Conservation (phyloP, 2,888 invertebrate genomes). For the Eucriotettix oculatus region DNA sequence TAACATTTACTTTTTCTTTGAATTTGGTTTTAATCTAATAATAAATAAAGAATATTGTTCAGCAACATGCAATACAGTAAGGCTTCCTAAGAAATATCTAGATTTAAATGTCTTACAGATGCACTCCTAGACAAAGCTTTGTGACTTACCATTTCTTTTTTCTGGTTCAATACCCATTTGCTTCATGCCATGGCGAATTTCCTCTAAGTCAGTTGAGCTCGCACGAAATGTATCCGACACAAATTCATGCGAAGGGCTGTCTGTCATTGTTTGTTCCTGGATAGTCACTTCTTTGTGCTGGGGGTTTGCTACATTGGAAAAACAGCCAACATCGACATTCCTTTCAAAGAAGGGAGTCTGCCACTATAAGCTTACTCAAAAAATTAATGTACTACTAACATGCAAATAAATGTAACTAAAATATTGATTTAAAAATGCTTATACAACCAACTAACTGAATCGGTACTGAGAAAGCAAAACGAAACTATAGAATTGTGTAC, state of each 20-base stretch:
- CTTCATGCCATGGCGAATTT: slow-evolving; percentile 60
- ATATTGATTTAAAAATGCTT: no score
- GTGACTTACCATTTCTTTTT: slow-evolving; percentile 11
- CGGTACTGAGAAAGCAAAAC: no score
- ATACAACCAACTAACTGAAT: no score
- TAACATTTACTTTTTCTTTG: no score
- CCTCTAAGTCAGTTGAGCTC: slow-evolving; percentile 46
- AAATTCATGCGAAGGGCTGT: slow-evolving; percentile 44
- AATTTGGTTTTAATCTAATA: no score
- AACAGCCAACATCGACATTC: slow-evolving; percentile 5
- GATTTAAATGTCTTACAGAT: no score
- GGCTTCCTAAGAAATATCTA: no score
- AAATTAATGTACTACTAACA: no score
- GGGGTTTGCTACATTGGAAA: slow-evolving; percentile 9
- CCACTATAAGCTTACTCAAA: not conserved
- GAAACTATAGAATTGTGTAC: no score
- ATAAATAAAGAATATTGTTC: no score
- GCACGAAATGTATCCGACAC: slow-evolving; percentile 58
- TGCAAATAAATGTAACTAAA: no score
- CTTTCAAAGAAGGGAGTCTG: not conserved
- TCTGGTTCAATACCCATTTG: slow-evolving; percentile 44
- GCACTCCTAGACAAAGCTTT: not conserved
- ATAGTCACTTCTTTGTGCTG: slow-evolving; percentile 7
- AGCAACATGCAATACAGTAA: no score
- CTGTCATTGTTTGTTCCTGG: slow-evolving; percentile 5